Evolutionary conservation across 2,797 vertebrate species (phyloP), one percentile per base, ranked within the genome.

Genomic region (Clarias pachynema): DNA sequence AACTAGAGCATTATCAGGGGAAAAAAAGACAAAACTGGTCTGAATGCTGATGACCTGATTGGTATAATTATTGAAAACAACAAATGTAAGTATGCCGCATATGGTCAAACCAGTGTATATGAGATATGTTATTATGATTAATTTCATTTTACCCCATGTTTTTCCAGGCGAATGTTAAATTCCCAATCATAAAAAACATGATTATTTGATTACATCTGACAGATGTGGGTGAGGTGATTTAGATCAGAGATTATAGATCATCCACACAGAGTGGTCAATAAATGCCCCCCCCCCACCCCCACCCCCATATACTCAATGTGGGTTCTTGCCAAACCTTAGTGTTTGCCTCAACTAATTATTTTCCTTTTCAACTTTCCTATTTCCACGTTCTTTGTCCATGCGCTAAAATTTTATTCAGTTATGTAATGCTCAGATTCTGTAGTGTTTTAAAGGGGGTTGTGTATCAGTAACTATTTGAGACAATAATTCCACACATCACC

Each of bases 231-330:
- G 53, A 89, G 79, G 82, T 44, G 79, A 87, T 84, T 79, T 79
- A 75, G 74, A 72, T 40, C 59, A 79, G 63, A 88, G 84, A 87
- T 75, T 81, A 88, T 85, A 82, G 65, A 66, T 87, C 81, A 83
- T 81, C 72, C 85, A 87, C 22, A 65, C 8, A 74, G 34, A 72
- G 88, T 87, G 83, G 82, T 83, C 83, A 87, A 83, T 83, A 77
- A 65, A 37, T 37, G 37, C 37, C 2, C 31, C 31, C 2, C 31
- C 31, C 31, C 31, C 31, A 2, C 31, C 31, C 31, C 31, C 31
- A 31, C 31, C 31, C 31, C 31, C 63, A 77, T 57, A 53, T 83
- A 34, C 44, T 79, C 26, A 65, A 16, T 40, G 49, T 59, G 68
- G 72, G 26, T 62, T 56, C 14, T 84, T 37, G 29, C 56, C 70